Conservation (phyloP, 2,888 invertebrate species). For the Oasisia sp. region DNA sequence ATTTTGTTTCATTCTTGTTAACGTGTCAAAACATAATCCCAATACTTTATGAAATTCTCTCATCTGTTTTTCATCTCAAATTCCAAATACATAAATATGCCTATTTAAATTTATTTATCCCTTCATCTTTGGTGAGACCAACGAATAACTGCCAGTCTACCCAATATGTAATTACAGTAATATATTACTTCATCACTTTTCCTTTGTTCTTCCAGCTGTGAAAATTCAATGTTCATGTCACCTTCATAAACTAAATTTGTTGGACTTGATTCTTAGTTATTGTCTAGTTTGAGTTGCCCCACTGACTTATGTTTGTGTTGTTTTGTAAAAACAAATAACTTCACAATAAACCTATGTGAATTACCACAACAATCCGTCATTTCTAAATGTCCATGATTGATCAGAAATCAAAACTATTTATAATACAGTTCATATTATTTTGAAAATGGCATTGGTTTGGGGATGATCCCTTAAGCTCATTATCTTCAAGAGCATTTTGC, state of each 20-base stretch:
- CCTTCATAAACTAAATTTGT: background rate
- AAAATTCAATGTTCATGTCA: background rate
- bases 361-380: too few relatives aligned
- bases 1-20: background rate
- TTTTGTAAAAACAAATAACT: background rate
- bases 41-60: too few relatives aligned
- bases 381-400: too few relatives aligned
- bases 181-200: too few relatives aligned
- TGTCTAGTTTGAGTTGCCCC: background rate
- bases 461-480: constrained; percentile 4
- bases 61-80: background rate
- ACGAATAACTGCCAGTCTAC: background rate
- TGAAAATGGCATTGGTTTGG: background rate
- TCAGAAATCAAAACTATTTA: too few relatives aligned
- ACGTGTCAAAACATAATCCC: background rate
- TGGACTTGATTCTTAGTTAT: background rate
- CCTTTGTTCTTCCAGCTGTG: too few relatives aligned
- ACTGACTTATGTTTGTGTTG: background rate
- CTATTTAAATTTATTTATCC: too few relatives aligned
- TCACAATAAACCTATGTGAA: too few relatives aligned
- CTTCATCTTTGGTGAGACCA: background rate
- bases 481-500: background rate
- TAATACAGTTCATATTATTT: background rate
- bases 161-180: too few relatives aligned
- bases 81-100: background rate